A percentile compares a stretch with the other conserved stretches of the same genome.
Conservation (phyloP, 2,113 vertebrate species). For the Vulpes ferrilata region DNA sequence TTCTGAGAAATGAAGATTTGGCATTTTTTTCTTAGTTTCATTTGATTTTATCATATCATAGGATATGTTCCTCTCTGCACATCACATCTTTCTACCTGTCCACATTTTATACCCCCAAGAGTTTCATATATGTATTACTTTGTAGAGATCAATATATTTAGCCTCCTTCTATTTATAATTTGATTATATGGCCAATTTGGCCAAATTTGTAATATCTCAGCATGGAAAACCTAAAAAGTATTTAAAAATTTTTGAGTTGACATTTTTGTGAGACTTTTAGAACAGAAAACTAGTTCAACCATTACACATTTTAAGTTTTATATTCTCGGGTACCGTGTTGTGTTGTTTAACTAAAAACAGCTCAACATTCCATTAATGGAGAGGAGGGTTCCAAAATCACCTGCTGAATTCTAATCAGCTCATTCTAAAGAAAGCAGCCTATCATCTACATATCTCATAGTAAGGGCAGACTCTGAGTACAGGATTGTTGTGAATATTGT, state of each 20-base stretch:
- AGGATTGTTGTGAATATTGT: not conserved
- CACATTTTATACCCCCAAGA: not conserved
- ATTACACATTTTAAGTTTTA: not conserved
- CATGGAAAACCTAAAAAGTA: not conserved
- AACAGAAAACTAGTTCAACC: not conserved
- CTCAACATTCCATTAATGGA: not conserved
- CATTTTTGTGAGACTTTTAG: not conserved
- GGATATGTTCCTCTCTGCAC: not conserved
- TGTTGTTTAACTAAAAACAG: not conserved
- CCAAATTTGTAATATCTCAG: not conserved
- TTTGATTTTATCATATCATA: not conserved
- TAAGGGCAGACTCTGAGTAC: not conserved
- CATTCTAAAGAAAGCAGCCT: not conserved
- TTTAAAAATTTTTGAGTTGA: not conserved
- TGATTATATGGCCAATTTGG: not conserved
- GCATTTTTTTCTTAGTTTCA: constrained; percentile 7
- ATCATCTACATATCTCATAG: not conserved
- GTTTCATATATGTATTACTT: not conserved
- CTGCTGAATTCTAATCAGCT: not conserved
- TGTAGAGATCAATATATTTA: not conserved
- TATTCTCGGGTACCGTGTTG: not conserved
- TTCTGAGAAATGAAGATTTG: not conserved
- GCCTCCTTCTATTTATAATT: not conserved
- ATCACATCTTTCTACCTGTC: not conserved
- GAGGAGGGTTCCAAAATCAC: not conserved